These are phyloP conservation scores for Drosophila parabipectinata DNA, from an alignment of 1,140 invertebrate genomes.

Conservation along the genomic window DNA sequence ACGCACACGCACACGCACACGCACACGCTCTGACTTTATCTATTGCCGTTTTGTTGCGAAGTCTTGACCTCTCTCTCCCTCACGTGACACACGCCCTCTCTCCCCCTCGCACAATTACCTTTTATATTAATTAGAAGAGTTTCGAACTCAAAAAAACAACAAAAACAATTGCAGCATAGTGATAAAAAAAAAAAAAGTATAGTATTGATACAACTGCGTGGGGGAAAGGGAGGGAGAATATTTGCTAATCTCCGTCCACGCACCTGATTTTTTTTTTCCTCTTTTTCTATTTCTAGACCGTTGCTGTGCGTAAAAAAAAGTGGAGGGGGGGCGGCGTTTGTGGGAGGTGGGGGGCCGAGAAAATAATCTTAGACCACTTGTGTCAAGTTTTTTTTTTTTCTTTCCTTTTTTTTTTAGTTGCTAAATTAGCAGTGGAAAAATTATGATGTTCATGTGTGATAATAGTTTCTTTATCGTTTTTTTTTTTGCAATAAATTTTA, in stretches of 20 bases:
- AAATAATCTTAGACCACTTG: slow-evolving; percentile 41
- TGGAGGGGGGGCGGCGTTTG: neutral
- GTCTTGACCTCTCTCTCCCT: slow-evolving; percentile 14
- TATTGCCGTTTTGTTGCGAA: slow-evolving; percentile 45
- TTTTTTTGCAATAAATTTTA: too few species aligned
- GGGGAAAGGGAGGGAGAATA: neutral
- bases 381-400: slow-evolving; percentile 31
- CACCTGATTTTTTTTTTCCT: slow-evolving; percentile 47
- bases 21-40: slow-evolving; percentile 8
- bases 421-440: slow-evolving; percentile 45
- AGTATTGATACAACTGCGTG: slow-evolving; percentile 51
- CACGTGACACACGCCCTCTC: slow-evolving; percentile 51
- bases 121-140: slow-evolving; percentile 45
- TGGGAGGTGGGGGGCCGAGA: slow-evolving; percentile 3
- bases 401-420: slow-evolving; percentile 32
- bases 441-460: slow-evolving; percentile 31
- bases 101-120: slow-evolving; percentile 10
- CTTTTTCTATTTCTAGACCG: slow-evolving; percentile 28
- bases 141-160: neutral
- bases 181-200: neutral
- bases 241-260: slow-evolving; percentile 52
- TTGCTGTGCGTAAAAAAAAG: slow-evolving; percentile 35
- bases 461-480: neutral
- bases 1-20: neutral
- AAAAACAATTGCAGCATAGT: slow-evolving; percentile 22